Evolutionary conservation across 2,113 vertebrate species (phyloP), one percentile per base, ranked within the genome.

Genomic region (Procavia capensis): DNA sequence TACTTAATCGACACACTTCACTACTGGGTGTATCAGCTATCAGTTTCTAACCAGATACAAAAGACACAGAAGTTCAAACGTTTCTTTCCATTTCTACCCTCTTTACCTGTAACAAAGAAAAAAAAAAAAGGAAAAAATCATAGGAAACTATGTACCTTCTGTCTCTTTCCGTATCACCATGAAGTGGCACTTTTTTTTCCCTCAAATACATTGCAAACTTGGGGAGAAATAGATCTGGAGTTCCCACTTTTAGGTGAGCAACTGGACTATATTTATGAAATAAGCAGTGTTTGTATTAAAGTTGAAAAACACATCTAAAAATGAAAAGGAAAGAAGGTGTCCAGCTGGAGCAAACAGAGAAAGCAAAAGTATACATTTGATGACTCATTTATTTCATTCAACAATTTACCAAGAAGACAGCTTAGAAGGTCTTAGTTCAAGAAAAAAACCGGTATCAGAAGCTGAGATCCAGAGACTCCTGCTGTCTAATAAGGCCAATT

Each of bases 41-140:
- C 63, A 64, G 5, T 78, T 89, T 89, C 43, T 86, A 94, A 87
- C 10, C 45, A 3, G 6, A 83, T 34, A 86, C 68, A 70, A 88
- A 84, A 86, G 9, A 87, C 39, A 86, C 68, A 76, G 80, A 84
- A 82, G 6, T 79, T 31, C 41, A 2, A 85, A 41, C 20, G 2
- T 68, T 72, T 85, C 3, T 83, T 59, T 41, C 19, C n/a, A 96
- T 79, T 79, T 78, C 29, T 78, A 76, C n/a, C 41, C 5, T 83
- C 19, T 84, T 76, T 95, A 70, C 78, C 47, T 68, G 14, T 61
- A 19, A 57, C n/a, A 95, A 78, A 41, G 45, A 82, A 82, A 76
- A 95, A 78, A 41, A 45, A 82, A 82, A 76, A 85, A 78, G 61
- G 31, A n/a, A 24, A 89, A 95, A 80, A 81, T 80, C 25, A 31